Conservation (phyloP, 2,113 vertebrate species). For the Rhinolophus sinicus region DNA sequence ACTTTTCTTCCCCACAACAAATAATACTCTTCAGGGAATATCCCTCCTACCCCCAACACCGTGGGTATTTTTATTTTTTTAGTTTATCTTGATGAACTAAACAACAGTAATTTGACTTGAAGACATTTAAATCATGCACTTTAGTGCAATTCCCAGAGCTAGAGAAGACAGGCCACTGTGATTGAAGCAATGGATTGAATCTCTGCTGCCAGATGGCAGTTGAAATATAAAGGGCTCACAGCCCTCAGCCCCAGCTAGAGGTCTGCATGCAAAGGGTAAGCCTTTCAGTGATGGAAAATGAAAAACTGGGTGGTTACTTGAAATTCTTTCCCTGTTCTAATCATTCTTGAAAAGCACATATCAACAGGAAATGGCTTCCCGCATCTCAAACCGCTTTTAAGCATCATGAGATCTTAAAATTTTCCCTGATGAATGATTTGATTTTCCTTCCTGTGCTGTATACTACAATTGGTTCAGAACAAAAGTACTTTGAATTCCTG, state of each 20-base stretch:
- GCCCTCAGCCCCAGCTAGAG: slow-evolving; percentile 56
- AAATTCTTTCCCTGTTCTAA: slow-evolving; percentile 51
- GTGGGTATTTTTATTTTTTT: neutral
- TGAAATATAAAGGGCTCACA: slow-evolving; percentile 55
- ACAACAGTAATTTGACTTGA: slow-evolving; percentile 74
- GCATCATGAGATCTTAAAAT: slow-evolving; percentile 16
- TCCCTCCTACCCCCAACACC: neutral
- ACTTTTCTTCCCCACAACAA: slow-evolving; percentile 38
- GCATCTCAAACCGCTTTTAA: neutral
- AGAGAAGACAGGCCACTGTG: slow-evolving; percentile 54
- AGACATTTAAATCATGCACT: slow-evolving; percentile 72
- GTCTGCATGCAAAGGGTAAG: slow-evolving; percentile 13
- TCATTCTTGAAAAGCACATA: neutral
- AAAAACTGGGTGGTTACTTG: slow-evolving; percentile 39
- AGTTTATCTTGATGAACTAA: slow-evolving; percentile 64
- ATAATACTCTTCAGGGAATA: slow-evolving; percentile 52
- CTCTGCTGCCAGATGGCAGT: slow-evolving; percentile 53
- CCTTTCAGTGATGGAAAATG: slow-evolving; percentile 51
- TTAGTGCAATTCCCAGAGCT: slow-evolving; percentile 46
- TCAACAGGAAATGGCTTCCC: neutral
- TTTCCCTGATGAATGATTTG: slow-evolving; percentile 36
- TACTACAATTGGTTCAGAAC: slow-evolving; percentile 10
- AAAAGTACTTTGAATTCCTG: slow-evolving; percentile 57
- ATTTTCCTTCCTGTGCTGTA: slow-evolving; percentile 8
- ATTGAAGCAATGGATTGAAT: slow-evolving; percentile 66